Base-by-base conservation (phyloP, 2,797 vertebrate genomes). In the Calcarius lapponicus region DNA sequence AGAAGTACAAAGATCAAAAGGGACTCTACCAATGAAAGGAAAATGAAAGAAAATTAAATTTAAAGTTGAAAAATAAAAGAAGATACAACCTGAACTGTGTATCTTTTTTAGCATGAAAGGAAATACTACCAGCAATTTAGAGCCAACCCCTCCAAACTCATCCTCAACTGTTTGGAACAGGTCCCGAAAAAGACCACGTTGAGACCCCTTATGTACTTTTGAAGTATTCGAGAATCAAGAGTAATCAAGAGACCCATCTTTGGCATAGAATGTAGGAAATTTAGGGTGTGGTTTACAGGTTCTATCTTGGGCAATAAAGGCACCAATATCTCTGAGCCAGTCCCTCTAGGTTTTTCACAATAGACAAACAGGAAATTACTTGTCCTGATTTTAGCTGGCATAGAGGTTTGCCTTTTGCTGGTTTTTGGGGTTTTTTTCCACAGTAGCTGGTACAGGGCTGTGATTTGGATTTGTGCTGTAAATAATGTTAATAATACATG, bases 271-370 rank as follows among this genome's bases (percentile, higher is more conserved):
- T 29, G 20, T 66, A 88, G 73, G 56, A 94, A 96, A 93, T 72
- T 48, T 36, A 71, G 70, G 73, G 62, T 66, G 60, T 69, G 51
- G 58, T 51, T 88, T 32, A 42, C 47, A 31, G n/a, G 11, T 69
- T 75, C 66, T 83, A 10, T 69, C 65, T 91, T 75, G 32, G 50
- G 50, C 38, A 88, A 69, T 43, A 73, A 78, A 84, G 47, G 16
- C 36, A 92, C 26, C 18, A 32, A 10, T 58, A 72, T 38, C 47
- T 92, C 82, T 90, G 26, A 90, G 47, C 3, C 40, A 79, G 51
- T 75, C 56, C 50, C 82, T 91, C 82, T 80, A 96, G 36, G 51
- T 72, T 94, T 94, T 89, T 93, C 71, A 60, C 6, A 29, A 69
- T 19, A 58, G 64, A 90, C 20, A 43, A 69, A 47, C 17, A 86